Percentiles rank a stretch among this genome's conserved stretches.
These are phyloP conservation scores for Anthopleura xanthogrammica DNA, from an alignment of 92 coral and sea anemone genomes.

Conservation along the genomic window DNA sequence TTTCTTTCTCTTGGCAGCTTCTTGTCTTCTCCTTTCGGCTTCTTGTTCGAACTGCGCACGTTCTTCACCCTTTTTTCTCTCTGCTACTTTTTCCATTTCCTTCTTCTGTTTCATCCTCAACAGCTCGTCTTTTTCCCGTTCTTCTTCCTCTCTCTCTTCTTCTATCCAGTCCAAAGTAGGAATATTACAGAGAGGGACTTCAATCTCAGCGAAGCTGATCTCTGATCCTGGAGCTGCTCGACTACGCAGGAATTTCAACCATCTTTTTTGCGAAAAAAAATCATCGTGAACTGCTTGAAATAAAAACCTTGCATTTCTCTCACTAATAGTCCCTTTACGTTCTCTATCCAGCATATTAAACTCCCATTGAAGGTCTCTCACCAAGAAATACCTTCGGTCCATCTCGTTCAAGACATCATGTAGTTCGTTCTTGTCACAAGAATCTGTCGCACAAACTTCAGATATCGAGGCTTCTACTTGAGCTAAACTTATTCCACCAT, in stretches of 20 bases:
- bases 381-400: conserved; percentile 94
- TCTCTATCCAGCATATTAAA: conserved; percentile 94
- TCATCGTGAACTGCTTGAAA: conserved; percentile 98
- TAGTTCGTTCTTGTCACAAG: conserved; percentile 91
- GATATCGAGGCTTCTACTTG: conserved; percentile 85
- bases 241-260: conserved; percentile 87
- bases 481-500: conserved; percentile 83
- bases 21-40: conserved; percentile 57
- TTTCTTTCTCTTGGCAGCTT: conserved; percentile 53
- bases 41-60: conserved; percentile 56
- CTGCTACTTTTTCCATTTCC: conserved; percentile 70
- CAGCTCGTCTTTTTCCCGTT: conserved; percentile 66
- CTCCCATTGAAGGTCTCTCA: conserved; percentile 92
- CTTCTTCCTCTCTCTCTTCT: conserved; percentile 89
- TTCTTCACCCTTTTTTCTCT: conserved; percentile 54
- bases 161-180: conserved; percentile 95
- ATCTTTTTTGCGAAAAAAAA: conserved; percentile 84
- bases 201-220: conserved; percentile 95
- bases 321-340: conserved; percentile 87
- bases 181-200: conserved; percentile 91
- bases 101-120: conserved; percentile 56
- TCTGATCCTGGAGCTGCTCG: conserved; percentile 96
- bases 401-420: conserved; percentile 91
- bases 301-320: conserved; percentile 84
- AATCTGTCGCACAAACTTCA: conserved; percentile 86